Percentiles rank a stretch among this genome's conserved stretches.
Evolutionary conservation across 2,797 vertebrate genomes (phyloP).

Genomic region (Clarias fuscus): DNA sequence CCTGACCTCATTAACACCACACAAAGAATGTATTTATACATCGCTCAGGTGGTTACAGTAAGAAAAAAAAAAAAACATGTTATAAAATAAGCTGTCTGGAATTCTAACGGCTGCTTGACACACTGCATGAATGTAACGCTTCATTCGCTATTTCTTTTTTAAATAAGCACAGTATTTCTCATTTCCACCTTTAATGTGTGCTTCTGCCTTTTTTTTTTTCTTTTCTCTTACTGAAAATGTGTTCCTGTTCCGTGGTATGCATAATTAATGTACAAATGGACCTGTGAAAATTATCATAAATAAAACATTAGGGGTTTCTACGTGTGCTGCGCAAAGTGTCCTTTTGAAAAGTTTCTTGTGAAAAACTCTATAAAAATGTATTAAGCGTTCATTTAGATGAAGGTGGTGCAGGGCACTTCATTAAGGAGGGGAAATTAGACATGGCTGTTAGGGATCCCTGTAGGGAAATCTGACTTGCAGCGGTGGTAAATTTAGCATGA

Average conservation of each 20-base stretch:
- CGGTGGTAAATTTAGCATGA: conserved; percentile 64
- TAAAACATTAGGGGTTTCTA: conserved; percentile 64
- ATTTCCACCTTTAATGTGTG: conserved; percentile 57
- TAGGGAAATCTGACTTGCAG: conserved; percentile 61
- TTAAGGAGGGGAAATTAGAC: conserved; percentile 62
- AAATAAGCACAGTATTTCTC: conserved; percentile 42
- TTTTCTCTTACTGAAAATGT: conserved; percentile 44
- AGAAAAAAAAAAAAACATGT: conserved; percentile 63
- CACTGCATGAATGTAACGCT: conserved; percentile 53
- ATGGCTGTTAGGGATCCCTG: conserved; percentile 55
- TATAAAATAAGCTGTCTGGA: conserved; percentile 71
- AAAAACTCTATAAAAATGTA: conserved; percentile 12
- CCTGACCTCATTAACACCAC: conserved; percentile 52
- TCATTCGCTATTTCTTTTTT: conserved; percentile 49
- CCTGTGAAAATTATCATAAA: conserved; percentile 64
- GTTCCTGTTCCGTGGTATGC: conserved; percentile 57
- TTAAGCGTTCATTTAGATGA: conserved; percentile 52
- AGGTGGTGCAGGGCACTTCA: conserved; percentile 56
- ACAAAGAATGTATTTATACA: conserved; percentile 69
- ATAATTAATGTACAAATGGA: conserved; percentile 71
- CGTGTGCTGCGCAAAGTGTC: conserved; percentile 50
- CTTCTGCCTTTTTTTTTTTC: conserved; percentile 46
- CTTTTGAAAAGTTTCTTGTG: conserved; percentile 38
- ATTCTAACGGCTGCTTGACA: conserved; percentile 65
- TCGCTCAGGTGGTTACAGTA: conserved; percentile 62